Base-by-base conservation (phyloP, 2,797 vertebrate genomes). In the Xerus rutilus region DNA sequence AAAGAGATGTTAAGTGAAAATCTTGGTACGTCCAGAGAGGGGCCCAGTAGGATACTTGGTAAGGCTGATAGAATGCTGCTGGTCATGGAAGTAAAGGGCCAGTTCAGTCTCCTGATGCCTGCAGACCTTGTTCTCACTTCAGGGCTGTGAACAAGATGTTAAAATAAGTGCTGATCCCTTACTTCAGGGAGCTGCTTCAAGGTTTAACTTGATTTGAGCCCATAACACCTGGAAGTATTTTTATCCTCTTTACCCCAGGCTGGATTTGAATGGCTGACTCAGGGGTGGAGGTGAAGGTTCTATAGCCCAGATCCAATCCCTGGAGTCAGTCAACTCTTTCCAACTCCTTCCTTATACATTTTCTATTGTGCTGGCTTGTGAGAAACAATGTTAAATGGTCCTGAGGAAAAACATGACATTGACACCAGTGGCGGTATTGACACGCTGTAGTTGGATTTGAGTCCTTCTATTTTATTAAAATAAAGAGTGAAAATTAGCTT, bases 201-300 rank as follows among this genome's bases (percentile, higher is more conserved):
- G 67, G 59, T 28, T 96, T 90, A 70, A 62, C 82, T 83, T 93
- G 89, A 96, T 78, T 93, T 92, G 92, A 88, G 30, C 52, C 72
- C 32, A 57, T 10, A 81, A 85, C 57, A 88, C 35, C 35, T 79
- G 65, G 72, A 95, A 92, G 86, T 83, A 90, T 78, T 81, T 82
- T 97, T 49, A 72, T 97, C 52, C 30, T 62, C 77, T 79, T 65
- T 6, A 79, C 65, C 45, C 6, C 28, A 87, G 95, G 25, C 32
- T 97, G 76, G 88, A 95, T 94, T 92, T 96, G 84, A 97, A 93
- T 64, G 91, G 45, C 72, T 96, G 82, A 86, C 43, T 67, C 52
- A 5, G 18, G 89, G 92, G 35, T 78, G 47, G 91, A 95, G 86
- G 65, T 39, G 92, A 95, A 86, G 65, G 8, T 86, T 97, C 59